Conservation (phyloP, 2,797 vertebrate species). For the Notamacropus eugenii region DNA sequence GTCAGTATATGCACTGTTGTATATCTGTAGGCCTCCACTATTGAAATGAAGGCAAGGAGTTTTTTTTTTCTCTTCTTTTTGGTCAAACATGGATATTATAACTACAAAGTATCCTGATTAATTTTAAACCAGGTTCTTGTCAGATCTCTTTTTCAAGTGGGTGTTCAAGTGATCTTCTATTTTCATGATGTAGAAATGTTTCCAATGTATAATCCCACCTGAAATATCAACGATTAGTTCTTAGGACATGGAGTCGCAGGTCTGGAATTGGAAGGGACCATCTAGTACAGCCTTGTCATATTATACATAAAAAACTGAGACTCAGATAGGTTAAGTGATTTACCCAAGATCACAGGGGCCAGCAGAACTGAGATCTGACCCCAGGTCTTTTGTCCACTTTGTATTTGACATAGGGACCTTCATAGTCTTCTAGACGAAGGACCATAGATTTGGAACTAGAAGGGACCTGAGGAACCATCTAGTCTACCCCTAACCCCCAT, state of each 20-base stretch:
- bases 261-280: not conserved
- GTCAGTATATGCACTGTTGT: not conserved
- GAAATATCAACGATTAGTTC: not conserved
- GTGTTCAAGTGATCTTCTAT: not conserved
- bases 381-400: not conserved
- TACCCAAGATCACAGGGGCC: not conserved
- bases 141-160: not conserved
- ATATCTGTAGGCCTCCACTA: not conserved
- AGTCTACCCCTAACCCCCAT: not conserved
- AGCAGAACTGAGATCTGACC: not conserved
- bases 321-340: not conserved
- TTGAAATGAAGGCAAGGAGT: not conserved
- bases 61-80: not conserved
- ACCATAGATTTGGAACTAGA: not conserved
- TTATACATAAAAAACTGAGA: not conserved
- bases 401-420: not conserved
- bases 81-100: not conserved
- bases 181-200: not conserved
- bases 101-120: not conserved
- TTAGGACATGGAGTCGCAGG: not conserved
- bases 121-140: not conserved
- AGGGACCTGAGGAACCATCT: not conserved
- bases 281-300: not conserved
- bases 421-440: not conserved
- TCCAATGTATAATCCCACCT: not conserved